Conservation (phyloP, 2,797 vertebrate genomes). For the Champsocephalus esox region DNA sequence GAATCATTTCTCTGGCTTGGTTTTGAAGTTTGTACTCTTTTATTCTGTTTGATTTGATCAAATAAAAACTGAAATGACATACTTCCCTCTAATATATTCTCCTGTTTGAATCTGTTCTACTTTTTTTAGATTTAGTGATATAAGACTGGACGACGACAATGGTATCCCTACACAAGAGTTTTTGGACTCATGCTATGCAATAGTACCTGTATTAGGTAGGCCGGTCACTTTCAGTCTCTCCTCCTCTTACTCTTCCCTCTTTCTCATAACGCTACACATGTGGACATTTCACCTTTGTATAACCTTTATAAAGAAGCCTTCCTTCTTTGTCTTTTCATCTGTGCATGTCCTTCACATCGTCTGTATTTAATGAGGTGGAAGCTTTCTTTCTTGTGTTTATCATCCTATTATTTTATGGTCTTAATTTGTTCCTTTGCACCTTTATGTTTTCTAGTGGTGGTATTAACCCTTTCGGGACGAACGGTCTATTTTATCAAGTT, state of each 20-base stretch:
- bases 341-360: slow-evolving; percentile 48
- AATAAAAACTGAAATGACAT: slow-evolving; percentile 78
- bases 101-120: slow-evolving; percentile 82
- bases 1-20: slow-evolving; percentile 63
- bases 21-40: slow-evolving; percentile 70
- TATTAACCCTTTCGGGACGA: slow-evolving; percentile 18
- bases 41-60: slow-evolving; percentile 68
- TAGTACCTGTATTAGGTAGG: slow-evolving; percentile 99
- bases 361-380: slow-evolving; percentile 9
- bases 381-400: slow-evolving; percentile 17
- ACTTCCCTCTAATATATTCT: slow-evolving; percentile 69
- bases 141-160: slow-evolving; percentile 92
- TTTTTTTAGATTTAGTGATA: slow-evolving; percentile 95
- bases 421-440: slow-evolving; percentile 29
- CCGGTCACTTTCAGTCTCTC: slow-evolving; percentile 64
- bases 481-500: slow-evolving; percentile 5
- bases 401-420: slow-evolving; percentile 16
- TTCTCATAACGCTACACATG: slow-evolving; percentile 21
- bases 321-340: slow-evolving; percentile 11
- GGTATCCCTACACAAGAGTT: slow-evolving; percentile 98
- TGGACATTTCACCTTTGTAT: slow-evolving; percentile 42
- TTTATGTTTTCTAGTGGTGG: slow-evolving; percentile 15
- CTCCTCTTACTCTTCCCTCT: slow-evolving; percentile 45
- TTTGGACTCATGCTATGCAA: slow-evolving; percentile 98
- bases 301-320: slow-evolving; percentile 7